These are phyloP conservation scores for Festucalex cinctus DNA, from an alignment of 2,113 vertebrate species.

Conservation along the genomic window DNA sequence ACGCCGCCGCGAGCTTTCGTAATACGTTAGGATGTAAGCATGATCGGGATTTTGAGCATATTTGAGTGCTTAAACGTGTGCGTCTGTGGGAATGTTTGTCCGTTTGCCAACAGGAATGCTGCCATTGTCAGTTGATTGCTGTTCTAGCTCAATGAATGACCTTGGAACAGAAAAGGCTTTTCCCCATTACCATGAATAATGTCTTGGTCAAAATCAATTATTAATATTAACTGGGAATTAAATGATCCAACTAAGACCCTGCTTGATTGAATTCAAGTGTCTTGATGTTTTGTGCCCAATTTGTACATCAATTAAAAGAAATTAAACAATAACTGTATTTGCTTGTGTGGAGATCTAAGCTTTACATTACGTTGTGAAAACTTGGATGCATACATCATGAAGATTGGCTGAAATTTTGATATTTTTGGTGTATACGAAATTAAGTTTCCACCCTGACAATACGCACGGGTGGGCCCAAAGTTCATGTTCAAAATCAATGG, in stretches of 20 bases:
- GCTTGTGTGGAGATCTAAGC: background rate
- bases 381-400: background rate
- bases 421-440: too few relatives aligned
- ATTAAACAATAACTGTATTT: background rate
- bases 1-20: slow-evolving; percentile 23
- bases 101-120: background rate
- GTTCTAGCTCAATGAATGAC: background rate
- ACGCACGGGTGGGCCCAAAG: too few relatives aligned
- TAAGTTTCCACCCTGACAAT: too few relatives aligned
- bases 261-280: too few relatives aligned
- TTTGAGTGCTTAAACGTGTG: background rate
- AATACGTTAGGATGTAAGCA: background rate
- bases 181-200: background rate
- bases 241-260: background rate
- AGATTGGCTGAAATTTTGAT: background rate
- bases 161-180: background rate
- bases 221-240: background rate
- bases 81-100: background rate
- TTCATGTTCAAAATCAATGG: too few relatives aligned
- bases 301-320: too few relatives aligned
- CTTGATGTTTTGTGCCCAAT: too few relatives aligned
- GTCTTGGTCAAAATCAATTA: background rate
- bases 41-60: slow-evolving; percentile 2
- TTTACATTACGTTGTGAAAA: background rate
- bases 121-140: background rate